Evolutionary conservation across 1,140 invertebrate genomes (phyloP).

Genomic region (Phthorimaea operculella): DNA sequence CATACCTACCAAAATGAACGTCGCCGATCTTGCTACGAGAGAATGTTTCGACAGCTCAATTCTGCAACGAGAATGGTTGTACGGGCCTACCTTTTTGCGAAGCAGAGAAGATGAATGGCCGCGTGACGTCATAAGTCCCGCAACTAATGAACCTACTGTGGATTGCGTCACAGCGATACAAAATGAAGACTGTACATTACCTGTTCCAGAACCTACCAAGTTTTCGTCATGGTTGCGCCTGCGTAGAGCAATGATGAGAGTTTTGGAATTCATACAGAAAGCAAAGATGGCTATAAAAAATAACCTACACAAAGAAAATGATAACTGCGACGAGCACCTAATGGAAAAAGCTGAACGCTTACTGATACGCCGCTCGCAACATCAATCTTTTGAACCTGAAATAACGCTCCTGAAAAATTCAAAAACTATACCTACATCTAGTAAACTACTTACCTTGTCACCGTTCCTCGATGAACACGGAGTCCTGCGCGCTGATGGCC

Average conservation of each 20-base stretch:
- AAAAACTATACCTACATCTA: neutral
- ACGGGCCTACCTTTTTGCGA: conserved; percentile 13
- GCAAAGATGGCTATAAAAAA: neutral
- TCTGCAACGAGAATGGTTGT: conserved; percentile 12
- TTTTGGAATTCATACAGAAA: conserved; percentile 10
- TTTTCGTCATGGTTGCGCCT: conserved; percentile 17
- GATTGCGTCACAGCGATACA: conserved; percentile 1
- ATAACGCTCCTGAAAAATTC: neutral
- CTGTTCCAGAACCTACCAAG: conserved; percentile 5
- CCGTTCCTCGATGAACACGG: conserved; percentile 9
- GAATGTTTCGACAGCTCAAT: conserved; percentile 7
- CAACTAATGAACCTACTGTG: neutral
- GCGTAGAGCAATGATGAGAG: neutral
- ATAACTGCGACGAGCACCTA: neutral
- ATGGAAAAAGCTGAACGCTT: conserved; percentile 8
- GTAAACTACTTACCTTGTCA: conserved; percentile 8
- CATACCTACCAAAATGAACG: no score
- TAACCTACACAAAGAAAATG: no score
- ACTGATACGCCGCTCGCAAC: conserved; percentile 2
- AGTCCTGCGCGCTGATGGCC: conserved; percentile 5
- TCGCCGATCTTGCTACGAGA: conserved; percentile 36
- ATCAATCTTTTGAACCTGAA: conserved; percentile 4
- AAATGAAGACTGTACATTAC: neutral
- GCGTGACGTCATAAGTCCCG: neutral
- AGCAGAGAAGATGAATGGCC: conserved; percentile 12